A percentile compares a stretch with the other conserved stretches of the same genome.
Conservation (phyloP, 2,113 vertebrate species). For the Centrocercus urophasianus region DNA sequence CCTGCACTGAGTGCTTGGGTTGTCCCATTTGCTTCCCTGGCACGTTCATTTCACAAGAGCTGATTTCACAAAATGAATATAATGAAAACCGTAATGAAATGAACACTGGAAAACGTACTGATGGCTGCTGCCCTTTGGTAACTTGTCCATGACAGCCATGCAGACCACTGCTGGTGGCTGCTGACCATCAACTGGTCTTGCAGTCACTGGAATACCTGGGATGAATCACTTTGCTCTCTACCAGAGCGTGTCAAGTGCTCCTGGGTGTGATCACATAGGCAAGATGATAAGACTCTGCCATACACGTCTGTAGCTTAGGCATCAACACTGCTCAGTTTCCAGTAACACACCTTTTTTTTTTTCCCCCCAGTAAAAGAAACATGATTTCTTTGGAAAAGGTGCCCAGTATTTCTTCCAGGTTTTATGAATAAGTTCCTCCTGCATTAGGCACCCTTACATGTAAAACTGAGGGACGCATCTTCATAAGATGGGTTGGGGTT, state of each 20-base stretch:
- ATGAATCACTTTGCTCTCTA: background rate
- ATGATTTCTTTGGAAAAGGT: background rate
- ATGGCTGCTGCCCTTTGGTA: background rate
- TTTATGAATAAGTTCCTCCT: background rate
- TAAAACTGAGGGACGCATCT: no score
- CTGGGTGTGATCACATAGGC: background rate
- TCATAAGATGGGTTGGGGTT: no score
- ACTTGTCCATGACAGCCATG: background rate
- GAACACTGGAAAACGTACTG: rapidly evolving
- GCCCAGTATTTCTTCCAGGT: background rate
- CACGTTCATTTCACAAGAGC: background rate
- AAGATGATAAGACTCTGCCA: background rate
- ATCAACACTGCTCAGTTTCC: background rate
- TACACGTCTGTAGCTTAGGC: background rate
- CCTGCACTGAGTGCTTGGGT: background rate
- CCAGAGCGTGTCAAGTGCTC: background rate
- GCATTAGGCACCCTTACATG: background rate
- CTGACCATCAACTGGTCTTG: background rate
- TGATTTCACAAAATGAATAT: background rate
- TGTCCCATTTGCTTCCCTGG: background rate
- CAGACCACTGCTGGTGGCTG: background rate
- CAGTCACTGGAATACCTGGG: background rate
- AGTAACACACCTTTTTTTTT: background rate
- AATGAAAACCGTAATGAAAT: background rate
- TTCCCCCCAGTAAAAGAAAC: background rate